Evolutionary conservation across 2,113 vertebrate genomes (phyloP).

Genomic region (Aleadryas rufinucha): DNA sequence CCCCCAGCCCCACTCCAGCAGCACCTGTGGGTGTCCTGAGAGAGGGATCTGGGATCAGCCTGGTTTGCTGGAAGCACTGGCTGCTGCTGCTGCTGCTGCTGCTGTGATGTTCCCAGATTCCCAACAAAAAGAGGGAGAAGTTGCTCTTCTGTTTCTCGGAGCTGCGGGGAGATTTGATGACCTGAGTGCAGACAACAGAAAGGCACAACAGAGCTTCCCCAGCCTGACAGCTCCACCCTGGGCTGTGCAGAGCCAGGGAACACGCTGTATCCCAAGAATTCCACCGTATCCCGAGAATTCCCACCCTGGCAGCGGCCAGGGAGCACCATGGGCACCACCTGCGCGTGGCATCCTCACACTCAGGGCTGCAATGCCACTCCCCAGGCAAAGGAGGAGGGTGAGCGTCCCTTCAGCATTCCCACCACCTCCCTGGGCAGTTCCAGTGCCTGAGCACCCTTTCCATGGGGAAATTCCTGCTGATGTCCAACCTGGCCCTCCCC

Average conservation of each 20-base stretch:
- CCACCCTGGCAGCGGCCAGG: accelerated
- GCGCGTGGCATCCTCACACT: accelerated
- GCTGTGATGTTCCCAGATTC: not conserved
- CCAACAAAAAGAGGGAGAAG: not conserved
- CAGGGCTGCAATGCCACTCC: not conserved
- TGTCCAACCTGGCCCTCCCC: not conserved
- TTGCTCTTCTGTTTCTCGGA: not conserved
- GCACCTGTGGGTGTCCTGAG: not conserved
- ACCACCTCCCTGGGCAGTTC: not conserved
- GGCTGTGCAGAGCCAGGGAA: not conserved
- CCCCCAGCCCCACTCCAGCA: not conserved
- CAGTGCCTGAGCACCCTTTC: accelerated
- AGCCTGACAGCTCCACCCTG: not conserved
- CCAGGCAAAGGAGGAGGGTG: not conserved
- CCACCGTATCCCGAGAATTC: not conserved
- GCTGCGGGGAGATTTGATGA: not conserved
- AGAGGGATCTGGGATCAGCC: not conserved
- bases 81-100: not conserved
- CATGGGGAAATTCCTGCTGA: not conserved
- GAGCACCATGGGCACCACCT: not conserved
- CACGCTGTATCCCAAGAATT: accelerated
- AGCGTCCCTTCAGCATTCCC: not conserved
- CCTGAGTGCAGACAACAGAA: not conserved
- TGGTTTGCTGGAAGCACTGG: not conserved
- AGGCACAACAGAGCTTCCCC: not conserved